These are phyloP conservation scores for Drosophila bocqueti DNA, from an alignment of 1,140 invertebrate species.

Conservation along the genomic window DNA sequence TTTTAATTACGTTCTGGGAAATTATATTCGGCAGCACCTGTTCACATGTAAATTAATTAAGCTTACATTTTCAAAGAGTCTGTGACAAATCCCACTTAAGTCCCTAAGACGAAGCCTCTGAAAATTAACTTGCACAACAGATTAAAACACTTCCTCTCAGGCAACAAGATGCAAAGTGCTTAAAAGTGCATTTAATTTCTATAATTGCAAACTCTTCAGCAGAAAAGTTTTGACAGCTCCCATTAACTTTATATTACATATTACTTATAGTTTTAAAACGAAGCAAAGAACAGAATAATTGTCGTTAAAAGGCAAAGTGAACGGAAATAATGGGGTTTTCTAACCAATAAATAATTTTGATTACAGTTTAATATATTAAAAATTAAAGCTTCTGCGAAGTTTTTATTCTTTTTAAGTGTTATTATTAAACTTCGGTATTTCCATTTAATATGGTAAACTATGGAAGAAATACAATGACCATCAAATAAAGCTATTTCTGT, in stretches of 20 bases:
- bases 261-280: constrained; percentile 3
- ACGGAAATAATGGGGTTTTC: not conserved
- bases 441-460: not conserved
- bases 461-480: not conserved
- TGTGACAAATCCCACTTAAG: too few relatives aligned
- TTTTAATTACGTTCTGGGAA: not conserved
- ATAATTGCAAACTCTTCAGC: constrained; percentile 6
- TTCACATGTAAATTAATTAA: not conserved
- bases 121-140: not conserved
- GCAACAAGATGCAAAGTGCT: not conserved
- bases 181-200: constrained; percentile 4
- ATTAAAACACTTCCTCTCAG: constrained; percentile 1
- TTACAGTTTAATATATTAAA: not conserved
- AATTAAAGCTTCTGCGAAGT: not conserved
- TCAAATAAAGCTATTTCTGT: not conserved
- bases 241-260: constrained; percentile 22
- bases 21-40: not conserved
- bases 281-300: not conserved
- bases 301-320: constrained; percentile 3
- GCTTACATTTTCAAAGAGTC: too few relatives aligned
- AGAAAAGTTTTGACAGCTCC: constrained; percentile 16
- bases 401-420: not conserved
- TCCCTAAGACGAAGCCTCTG: not conserved
- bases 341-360: not conserved
- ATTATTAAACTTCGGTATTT: not conserved